Evolutionary conservation across 1,140 invertebrate genomes (phyloP), one percentile per base, ranked within the genome.

Genomic region (Cotesia chilonis): DNA sequence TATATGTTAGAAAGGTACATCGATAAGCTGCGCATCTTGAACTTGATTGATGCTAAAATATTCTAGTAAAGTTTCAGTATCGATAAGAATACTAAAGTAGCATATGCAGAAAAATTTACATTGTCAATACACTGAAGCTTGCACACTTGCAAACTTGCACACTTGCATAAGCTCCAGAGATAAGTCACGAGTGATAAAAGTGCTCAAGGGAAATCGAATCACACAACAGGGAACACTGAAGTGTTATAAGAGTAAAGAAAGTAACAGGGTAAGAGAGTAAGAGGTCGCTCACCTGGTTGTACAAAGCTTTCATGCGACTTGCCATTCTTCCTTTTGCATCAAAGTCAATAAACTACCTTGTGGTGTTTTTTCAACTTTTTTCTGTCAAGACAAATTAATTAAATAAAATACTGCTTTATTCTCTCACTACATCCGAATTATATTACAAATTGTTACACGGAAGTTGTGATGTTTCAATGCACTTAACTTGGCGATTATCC

Each of bases 241-340:
- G 17, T 60, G 28, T 6, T 60, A 36, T 36, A 60, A 60, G 20
- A 60, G 28, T 20, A 60, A 28, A 12, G 20, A 60, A 36, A 60
- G 17, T 3, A 28, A 36, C 38, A 28, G 55, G 57, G 37, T 14
- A 3, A 36, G 9, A 38, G 4, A 10, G 17, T 9, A 59, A 68
- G 36, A 68, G 66, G 67, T 71, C 20, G 68, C 77, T 74, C 77
- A 84, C 83, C 79, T 85, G 82, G 55, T 80, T 82, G 73, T 84
- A 84, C 4, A 85, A 71, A 65, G 79, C 75, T 78, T 84, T 85
- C 81, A 83, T 80, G 38, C 82, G 81, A 68, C 80, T 85, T 61
- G 83, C 82, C 83, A 85, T 85, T 68, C 76, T 64, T 52, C 36
- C 14, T 28, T 28, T 28, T 28, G 28, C 28, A 28, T 28, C 28